Conservation (phyloP, 2,888 invertebrate species). For the Callyntrura guangdongensis region DNA sequence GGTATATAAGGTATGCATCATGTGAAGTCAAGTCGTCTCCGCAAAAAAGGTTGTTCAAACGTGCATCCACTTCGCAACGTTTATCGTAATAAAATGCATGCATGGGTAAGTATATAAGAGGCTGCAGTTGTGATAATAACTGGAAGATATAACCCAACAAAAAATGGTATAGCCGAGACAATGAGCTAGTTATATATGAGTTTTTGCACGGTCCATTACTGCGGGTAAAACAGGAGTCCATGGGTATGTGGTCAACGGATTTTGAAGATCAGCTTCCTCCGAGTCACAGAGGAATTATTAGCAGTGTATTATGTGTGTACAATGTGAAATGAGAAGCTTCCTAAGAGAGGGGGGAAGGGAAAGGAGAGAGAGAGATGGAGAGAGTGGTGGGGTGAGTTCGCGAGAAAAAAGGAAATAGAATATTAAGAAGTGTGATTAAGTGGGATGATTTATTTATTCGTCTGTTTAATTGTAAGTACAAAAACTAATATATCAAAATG, state of each 20-base stretch:
- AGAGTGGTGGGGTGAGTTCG: background rate
- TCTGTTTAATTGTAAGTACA: conserved; percentile 83
- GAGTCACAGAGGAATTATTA: conserved; percentile 52
- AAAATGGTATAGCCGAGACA: background rate
- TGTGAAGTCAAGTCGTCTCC: background rate
- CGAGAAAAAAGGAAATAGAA: conserved; percentile 72
- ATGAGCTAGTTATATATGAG: conserved; percentile 11
- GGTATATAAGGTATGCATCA: background rate
- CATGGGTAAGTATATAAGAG: conserved; percentile 20
- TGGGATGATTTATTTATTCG: conserved; percentile 83
- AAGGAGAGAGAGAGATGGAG: background rate
- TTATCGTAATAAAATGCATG: conserved; percentile 42
- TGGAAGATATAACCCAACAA: background rate
- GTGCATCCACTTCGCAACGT: background rate
- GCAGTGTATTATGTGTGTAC: conserved; percentile 13
- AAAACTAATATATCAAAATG: conserved; percentile 83
- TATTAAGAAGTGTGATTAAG: conserved; percentile 81
- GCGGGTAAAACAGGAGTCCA: conserved; percentile 27
- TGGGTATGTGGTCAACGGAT: conserved; percentile 67
- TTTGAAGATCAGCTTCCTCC: conserved; percentile 66
- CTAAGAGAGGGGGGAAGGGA: conserved; percentile 2
- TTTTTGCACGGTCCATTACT: conserved; percentile 47
- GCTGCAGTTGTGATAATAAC: background rate
- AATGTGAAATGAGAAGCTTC: background rate
- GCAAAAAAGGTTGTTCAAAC: conserved; percentile 27